Percentiles rank a stretch among this genome's conserved stretches.
These are phyloP conservation scores for Drosophila arawakana DNA, from an alignment of 1,140 invertebrate species.

Conservation along the genomic window DNA sequence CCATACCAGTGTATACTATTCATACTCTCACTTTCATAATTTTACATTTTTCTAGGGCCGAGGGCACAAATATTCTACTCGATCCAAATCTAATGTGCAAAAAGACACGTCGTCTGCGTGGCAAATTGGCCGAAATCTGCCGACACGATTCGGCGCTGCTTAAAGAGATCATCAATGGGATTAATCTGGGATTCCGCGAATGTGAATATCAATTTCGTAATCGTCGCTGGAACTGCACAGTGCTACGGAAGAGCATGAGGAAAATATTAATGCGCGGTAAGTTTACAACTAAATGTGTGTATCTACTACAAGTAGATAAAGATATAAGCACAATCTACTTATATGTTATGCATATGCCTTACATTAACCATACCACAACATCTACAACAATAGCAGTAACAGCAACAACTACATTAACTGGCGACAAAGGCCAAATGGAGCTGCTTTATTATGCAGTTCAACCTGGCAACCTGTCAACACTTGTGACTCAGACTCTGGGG, in stretches of 20 bases:
- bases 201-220: conserved; percentile 94
- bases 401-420: conserved; percentile 11
- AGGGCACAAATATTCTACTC: conserved; percentile 93
- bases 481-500: conserved; percentile 32
- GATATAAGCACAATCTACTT: not conserved
- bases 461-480: conserved; percentile 61
- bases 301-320: conserved; percentile 5
- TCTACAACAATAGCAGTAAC: not conserved
- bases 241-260: conserved; percentile 90
- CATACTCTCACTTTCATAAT: not conserved
- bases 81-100: conserved; percentile 95
- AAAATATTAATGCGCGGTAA: conserved; percentile 93
- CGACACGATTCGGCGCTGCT: conserved; percentile 88
- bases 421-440: conserved; percentile 39
- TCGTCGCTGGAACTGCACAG: conserved; percentile 94
- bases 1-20: not conserved
- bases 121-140: conserved; percentile 92
- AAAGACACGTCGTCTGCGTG: conserved; percentile 90
- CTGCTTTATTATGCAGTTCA: conserved; percentile 58
- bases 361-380: conserved; percentile 1
- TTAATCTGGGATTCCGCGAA: conserved; percentile 91
- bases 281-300: conserved; percentile 34
- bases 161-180: conserved; percentile 91
- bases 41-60: conserved; percentile 87
- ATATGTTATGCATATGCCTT: conserved; percentile 9